Base-by-base conservation (phyloP, 2,888 invertebrate species). In the Falcaria lacertinaria region DNA sequence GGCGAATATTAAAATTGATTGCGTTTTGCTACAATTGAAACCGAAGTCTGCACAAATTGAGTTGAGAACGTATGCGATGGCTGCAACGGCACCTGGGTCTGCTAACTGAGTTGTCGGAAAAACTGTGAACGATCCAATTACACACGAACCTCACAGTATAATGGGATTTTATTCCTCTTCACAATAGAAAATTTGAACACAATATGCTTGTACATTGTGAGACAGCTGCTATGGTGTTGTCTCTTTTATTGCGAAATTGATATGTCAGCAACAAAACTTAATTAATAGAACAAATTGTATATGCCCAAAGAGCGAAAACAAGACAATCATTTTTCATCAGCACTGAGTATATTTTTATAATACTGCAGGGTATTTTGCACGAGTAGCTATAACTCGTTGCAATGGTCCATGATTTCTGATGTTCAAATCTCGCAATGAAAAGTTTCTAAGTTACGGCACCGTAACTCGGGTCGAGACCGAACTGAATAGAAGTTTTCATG, bases 1-100 rank as follows among this genome's bases (percentile, higher is more conserved):
- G 44, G 57, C 53, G 62, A 56, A 64, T 70, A 74, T 74, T 69
- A 72, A 72, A 74, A 75, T 74, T 74, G 75, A 74, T 75, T 71
- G 70, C 61, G 50, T 66, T 60, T 50, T 58, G 66, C 58, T 67
- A 69, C 69, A 73, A 69, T 72, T 66, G 67, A 66, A 73, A 62
- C 61, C 53, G 52, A 57, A 68, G 60, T 69, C 65, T 60, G 62
- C 62, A 54, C 66, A 72, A 76, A 77, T 74, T 75, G 69, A 71
- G 69, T 74, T 70, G 53, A 51, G 55, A 57, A 69, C 64, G 57
- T 54, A 53, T 48, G 49, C 54, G 50, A 28, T 28, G 8, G 45
- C 44, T 44, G 48, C 54, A 44, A 39, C 42, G 45, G 54, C 60
- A 66, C 64, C 64, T 66, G 63, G 41, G 63, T 48, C 50, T 50